Evolutionary conservation across 2,888 invertebrate genomes (phyloP).

Genomic region (Amiota mariae): DNA sequence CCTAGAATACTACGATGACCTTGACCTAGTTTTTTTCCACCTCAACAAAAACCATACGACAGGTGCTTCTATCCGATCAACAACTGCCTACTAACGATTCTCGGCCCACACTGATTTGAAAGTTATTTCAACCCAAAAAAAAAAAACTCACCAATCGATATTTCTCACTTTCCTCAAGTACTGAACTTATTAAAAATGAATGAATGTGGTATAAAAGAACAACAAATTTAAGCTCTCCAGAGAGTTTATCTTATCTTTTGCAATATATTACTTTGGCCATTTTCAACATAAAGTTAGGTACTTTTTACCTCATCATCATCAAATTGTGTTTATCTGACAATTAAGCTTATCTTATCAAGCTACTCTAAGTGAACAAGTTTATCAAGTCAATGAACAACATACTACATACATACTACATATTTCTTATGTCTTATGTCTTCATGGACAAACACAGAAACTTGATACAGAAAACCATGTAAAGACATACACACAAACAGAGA

Average conservation of each 20-base stretch:
- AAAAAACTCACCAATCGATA: neutral
- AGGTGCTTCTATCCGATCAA: neutral
- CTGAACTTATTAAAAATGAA: neutral
- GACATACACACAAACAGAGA: too few relatives aligned
- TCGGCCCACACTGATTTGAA: neutral
- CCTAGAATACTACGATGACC: neutral
- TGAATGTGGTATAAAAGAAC: neutral
- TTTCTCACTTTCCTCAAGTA: too few relatives aligned
- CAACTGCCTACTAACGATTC: neutral
- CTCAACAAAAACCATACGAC: neutral
- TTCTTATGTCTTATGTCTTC: neutral
- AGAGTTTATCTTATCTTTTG: constrained; percentile 6
- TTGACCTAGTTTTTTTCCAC: neutral
- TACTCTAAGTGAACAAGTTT: neutral
- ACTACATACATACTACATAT: neutral
- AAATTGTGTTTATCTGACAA: too few relatives aligned
- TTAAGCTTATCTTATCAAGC: constrained; percentile 5
- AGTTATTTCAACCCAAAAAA: neutral
- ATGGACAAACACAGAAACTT: neutral
- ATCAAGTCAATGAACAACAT: neutral
- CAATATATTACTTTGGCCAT: neutral
- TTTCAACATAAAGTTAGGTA: too few relatives aligned
- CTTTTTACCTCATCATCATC: too few relatives aligned
- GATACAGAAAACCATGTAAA: too few relatives aligned
- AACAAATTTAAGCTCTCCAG: neutral